Evolutionary conservation across 2,113 vertebrate genomes (phyloP).

Genomic region (Anser cygnoides): DNA sequence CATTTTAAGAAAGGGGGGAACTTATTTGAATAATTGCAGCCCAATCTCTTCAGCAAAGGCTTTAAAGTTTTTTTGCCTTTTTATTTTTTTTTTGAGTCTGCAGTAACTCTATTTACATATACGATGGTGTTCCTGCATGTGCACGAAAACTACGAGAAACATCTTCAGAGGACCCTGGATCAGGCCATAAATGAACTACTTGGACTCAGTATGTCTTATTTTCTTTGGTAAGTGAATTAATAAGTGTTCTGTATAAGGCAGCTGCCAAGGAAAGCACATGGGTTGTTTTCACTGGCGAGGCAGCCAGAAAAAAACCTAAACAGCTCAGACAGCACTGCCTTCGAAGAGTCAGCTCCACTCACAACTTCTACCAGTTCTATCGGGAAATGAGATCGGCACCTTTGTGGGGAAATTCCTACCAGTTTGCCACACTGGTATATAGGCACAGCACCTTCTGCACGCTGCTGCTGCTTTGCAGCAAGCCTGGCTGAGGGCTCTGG

Average conservation of each 20-base stretch:
- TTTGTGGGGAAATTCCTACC: neutral
- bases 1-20: neutral
- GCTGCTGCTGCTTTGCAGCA: neutral
- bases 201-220: neutral
- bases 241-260: neutral
- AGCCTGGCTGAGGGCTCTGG: neutral
- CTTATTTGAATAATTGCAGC: neutral
- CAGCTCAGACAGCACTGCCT: neutral
- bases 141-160: neutral
- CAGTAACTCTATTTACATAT: neutral
- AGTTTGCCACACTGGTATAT: neutral
- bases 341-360: neutral
- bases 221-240: constrained; percentile 44
- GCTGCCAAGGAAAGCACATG: constrained; percentile 39
- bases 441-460: neutral
- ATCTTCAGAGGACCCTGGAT: neutral
- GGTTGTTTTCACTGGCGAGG: neutral
- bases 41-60: neutral
- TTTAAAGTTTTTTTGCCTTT: neutral
- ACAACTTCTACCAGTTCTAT: neutral
- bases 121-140: neutral
- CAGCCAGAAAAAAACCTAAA: constrained; percentile 5
- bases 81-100: neutral
- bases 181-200: neutral
- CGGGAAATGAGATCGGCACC: neutral